A percentile compares a stretch with the other conserved stretches of the same genome.
phyloP scores from a whole-genome alignment of 30 jellyfish, hydroid and myxozoan genomes.

The Pelagia noctiluca region DNA sequence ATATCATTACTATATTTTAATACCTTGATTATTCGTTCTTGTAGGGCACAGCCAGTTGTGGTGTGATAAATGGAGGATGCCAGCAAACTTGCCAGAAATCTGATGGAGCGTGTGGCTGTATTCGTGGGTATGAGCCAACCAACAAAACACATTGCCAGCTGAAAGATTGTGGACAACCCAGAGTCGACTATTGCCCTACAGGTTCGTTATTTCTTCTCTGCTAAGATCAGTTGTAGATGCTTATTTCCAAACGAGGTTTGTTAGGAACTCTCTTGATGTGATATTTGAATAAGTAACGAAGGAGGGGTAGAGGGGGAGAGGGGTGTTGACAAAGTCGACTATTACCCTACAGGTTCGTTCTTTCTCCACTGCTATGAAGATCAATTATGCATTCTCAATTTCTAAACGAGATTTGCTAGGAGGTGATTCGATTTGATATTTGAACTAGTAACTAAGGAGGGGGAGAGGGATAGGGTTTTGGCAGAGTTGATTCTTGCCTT shows the following conservation, averaged over 20 bases:
- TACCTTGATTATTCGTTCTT: not conserved
- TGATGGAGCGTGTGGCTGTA: slow-evolving; percentile 79
- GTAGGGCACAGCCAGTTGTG: slow-evolving; percentile 80
- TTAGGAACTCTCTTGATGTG: too few species aligned
- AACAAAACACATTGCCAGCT: slow-evolving; percentile 74
- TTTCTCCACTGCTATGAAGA: too few species aligned
- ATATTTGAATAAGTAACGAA: not conserved
- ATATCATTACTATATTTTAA: not conserved
- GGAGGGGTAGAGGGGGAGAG: not conserved
- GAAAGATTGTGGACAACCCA: slow-evolving; percentile 83
- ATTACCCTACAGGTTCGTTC: not conserved
- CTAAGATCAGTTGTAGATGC: too few species aligned
- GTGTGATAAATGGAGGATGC: slow-evolving; percentile 91
- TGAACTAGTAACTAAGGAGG: too few species aligned
- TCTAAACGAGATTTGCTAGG: too few species aligned
- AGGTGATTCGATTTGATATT: too few species aligned
- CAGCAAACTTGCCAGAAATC: slow-evolving; percentile 71
- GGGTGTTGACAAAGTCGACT: not conserved
- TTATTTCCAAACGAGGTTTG: too few species aligned
- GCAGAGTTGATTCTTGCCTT: too few species aligned
- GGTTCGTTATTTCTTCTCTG: slow-evolving; percentile 39
- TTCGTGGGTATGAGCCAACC: slow-evolving; percentile 69
- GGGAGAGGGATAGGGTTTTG: too few species aligned
- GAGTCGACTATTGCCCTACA: slow-evolving; percentile 74
- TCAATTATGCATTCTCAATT: too few species aligned